A percentile compares a stretch with the other conserved stretches of the same genome.
Conservation (phyloP, 2,113 vertebrate species). For the Grantiella picta region DNA sequence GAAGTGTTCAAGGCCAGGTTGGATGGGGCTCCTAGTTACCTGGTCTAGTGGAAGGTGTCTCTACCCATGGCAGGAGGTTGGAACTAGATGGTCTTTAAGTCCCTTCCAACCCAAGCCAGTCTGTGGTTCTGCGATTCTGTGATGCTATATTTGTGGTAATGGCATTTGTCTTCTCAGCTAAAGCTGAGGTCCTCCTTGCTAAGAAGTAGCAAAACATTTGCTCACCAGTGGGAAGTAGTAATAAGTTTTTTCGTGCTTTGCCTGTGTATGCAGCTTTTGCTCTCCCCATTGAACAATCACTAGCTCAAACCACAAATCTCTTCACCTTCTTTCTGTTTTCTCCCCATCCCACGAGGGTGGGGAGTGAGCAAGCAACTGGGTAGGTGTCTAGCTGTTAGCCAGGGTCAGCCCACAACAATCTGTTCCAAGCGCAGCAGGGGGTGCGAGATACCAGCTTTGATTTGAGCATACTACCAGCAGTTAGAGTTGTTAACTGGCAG, state of each 20-base stretch:
- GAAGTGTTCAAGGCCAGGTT: not conserved
- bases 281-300: not conserved
- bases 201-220: not conserved
- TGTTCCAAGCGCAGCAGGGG: not conserved
- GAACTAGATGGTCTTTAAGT: not conserved
- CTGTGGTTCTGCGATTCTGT: not conserved
- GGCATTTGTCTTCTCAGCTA: not conserved
- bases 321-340: not conserved
- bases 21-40: not conserved
- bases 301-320: not conserved
- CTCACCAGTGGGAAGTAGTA: accelerated
- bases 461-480: not conserved
- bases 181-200: not conserved
- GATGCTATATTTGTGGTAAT: not conserved
- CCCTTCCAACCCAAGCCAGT: not conserved
- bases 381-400: not conserved
- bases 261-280: not conserved
- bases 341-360: not conserved
- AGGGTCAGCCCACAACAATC: not conserved
- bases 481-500: not conserved
- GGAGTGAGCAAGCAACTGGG: accelerated
- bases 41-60: not conserved
- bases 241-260: accelerated
- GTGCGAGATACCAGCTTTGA: not conserved
- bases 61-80: not conserved